Base-by-base conservation (phyloP, 2,113 vertebrate genomes). In the Pituophis catenifer region DNA sequence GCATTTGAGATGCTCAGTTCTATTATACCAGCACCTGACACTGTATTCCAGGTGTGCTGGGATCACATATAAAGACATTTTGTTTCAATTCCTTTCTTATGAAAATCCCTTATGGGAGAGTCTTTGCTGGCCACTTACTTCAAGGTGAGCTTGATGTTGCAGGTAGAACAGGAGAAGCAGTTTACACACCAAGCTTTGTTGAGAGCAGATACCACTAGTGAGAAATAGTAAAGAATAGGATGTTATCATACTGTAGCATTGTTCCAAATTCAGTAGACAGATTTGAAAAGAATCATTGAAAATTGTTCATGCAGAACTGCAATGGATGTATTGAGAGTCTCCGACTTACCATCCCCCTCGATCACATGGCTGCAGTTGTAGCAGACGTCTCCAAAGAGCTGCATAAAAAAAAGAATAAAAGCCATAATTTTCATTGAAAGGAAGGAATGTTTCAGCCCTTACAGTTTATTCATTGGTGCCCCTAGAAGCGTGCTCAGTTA, bases 181-280 rank as follows among this genome's bases (percentile, higher is more conserved):
- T 97, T 98, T 95, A 99, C 98, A 97, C 99, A 99, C 99, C 99
- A 99, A 85, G 99, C 99, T 97, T 99, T 99, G 97, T 99, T 99
- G 92, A 99, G 98, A 91, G 99, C 99, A 3, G 99, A 99, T 94
- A 99, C 98, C 96, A 99, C 99, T 99, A 7, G 15, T 92, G 55
- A 91, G 44, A 96, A 75, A 96, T 91, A 96, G 91, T 95, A 86
- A 48, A 94, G 95, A 95, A 50, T 85, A 92, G 0, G n/a, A 92
- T 44, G 75, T 93, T 93, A 93, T 89, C 23, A 95, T 65, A 92
- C 88, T 93, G 96, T 0, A 26, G 94, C 92, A 91, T 93, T 90
- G 44, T 8, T 70, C 86, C 91, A 89, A 93, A 62, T 88, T 58
- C 95, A 92, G 92, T 94, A 95, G 95, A 95, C 93, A 93, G 94